phyloP scores from a whole-genome alignment of 2,797 vertebrate species.

The Schizothorax lantsangensis region DNA sequence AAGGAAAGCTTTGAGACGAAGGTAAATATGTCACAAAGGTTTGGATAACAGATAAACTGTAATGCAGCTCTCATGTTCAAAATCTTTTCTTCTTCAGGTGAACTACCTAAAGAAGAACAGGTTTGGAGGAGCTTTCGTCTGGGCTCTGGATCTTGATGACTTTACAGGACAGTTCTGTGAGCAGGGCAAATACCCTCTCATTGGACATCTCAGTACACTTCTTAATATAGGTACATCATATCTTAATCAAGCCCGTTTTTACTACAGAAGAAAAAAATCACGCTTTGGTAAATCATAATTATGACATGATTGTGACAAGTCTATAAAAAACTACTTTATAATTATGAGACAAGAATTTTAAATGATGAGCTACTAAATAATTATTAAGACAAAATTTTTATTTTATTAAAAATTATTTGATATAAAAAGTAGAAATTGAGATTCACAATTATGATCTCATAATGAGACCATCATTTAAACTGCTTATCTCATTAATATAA shows the following conservation, averaged over 20 bases:
- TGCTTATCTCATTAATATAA: not conserved
- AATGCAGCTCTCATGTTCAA: not conserved
- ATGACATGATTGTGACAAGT: not conserved
- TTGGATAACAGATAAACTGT: no score
- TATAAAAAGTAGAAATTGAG: not conserved
- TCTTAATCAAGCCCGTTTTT: not conserved
- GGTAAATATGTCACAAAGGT: conserved; percentile 68
- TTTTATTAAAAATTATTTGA: no score
- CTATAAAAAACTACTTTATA: not conserved
- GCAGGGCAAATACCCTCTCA: conserved; percentile 72
- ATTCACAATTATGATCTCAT: not conserved
- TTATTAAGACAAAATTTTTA: no score
- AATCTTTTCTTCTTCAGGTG: conserved; percentile 61
- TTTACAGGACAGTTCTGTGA: conserved; percentile 76
- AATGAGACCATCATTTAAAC: not conserved
- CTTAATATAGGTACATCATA: conserved; percentile 65
- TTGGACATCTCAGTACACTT: conserved; percentile 66
- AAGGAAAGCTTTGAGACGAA: conserved; percentile 80
- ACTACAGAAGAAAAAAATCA: not conserved
- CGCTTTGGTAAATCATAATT: not conserved
- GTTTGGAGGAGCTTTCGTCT: conserved; percentile 79
- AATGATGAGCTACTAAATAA: no score
- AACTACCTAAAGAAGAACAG: conserved; percentile 70
- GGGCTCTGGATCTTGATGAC: conserved; percentile 79
- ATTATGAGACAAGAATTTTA: not conserved